Conservation (phyloP, 1,140 invertebrate genomes). For the Anoplophora glabripennis region DNA sequence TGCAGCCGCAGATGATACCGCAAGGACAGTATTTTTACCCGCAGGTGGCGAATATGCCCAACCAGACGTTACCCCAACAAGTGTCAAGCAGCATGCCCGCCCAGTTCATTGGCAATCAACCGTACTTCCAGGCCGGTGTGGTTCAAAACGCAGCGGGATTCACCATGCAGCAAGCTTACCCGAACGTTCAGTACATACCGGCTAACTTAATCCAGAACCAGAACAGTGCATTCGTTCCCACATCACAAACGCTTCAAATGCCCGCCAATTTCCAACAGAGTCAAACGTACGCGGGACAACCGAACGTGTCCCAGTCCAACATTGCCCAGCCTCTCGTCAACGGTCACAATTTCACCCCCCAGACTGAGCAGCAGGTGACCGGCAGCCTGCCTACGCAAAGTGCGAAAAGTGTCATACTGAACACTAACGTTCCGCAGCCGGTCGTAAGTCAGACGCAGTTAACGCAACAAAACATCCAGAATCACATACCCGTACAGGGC, state of each 20-base stretch:
- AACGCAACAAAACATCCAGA: conserved; percentile 24
- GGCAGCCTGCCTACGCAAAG: conserved; percentile 39
- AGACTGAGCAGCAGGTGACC: conserved; percentile 28
- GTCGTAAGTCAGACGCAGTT: conserved; percentile 27
- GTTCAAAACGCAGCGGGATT: conserved; percentile 35
- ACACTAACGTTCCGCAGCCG: conserved; percentile 30
- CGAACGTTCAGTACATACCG: conserved; percentile 45
- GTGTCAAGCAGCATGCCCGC: conserved; percentile 38
- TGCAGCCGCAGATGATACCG: conserved; percentile 42
- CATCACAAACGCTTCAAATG: conserved; percentile 39
- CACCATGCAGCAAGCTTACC: conserved; percentile 38
- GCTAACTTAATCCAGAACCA: conserved; percentile 40
- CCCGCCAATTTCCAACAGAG: conserved; percentile 45
- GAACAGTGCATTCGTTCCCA: conserved; percentile 45
- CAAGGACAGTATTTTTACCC: conserved; percentile 46
- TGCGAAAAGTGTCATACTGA: conserved; percentile 44
- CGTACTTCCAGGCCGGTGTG: conserved; percentile 39
- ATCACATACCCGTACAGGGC: conserved; percentile 29
- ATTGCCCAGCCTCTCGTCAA: conserved; percentile 41
- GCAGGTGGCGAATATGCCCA: conserved; percentile 34
- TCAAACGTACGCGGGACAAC: conserved; percentile 42
- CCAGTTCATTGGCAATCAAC: conserved; percentile 42
- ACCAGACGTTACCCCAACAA: conserved; percentile 33
- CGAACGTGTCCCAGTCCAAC: conserved; percentile 32
- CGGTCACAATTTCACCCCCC: conserved; percentile 40